phyloP scores from a whole-genome alignment of 2,113 vertebrate genomes.

The Nicator chloris region DNA sequence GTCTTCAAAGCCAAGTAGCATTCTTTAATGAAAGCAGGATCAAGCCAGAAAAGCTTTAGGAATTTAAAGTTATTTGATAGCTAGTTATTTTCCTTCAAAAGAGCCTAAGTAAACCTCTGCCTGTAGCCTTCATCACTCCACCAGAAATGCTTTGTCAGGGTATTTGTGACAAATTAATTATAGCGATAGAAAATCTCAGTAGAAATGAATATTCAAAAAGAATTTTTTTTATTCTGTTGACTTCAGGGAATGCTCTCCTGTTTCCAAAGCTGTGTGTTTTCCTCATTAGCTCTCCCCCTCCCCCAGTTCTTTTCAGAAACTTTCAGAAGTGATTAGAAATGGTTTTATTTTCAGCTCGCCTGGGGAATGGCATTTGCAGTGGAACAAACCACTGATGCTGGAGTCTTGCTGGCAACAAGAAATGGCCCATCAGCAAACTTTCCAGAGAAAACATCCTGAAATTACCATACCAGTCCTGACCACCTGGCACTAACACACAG shows the following conservation, averaged over 20 bases:
- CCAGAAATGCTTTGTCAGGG: conserved; percentile 50
- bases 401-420: not conserved
- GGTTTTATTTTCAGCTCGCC: conserved; percentile 23
- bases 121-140: conserved; percentile 50
- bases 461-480: fast-evolving
- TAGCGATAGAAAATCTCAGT: not conserved
- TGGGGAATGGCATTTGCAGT: conserved; percentile 20
- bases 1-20: conserved; percentile 13
- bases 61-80: conserved; percentile 39
- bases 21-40: conserved; percentile 32
- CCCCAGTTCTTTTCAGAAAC: conserved; percentile 9
- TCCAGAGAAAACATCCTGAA: not conserved
- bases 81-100: conserved; percentile 57
- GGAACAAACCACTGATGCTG: not conserved
- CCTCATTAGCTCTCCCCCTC: conserved; percentile 17
- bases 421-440: not conserved
- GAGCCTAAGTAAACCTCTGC: conserved; percentile 31
- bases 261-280: not conserved
- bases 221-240: not conserved
- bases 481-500: not conserved
- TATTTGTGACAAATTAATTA: conserved; percentile 64
- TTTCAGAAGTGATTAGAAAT: conserved; percentile 38
- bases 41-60: conserved; percentile 26
- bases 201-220: conserved; percentile 24
- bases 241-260: conserved; percentile 11